Conservation (phyloP, 37 sponge, comb jelly and placozoan genomes). For the Chondrosia reniformis region DNA sequence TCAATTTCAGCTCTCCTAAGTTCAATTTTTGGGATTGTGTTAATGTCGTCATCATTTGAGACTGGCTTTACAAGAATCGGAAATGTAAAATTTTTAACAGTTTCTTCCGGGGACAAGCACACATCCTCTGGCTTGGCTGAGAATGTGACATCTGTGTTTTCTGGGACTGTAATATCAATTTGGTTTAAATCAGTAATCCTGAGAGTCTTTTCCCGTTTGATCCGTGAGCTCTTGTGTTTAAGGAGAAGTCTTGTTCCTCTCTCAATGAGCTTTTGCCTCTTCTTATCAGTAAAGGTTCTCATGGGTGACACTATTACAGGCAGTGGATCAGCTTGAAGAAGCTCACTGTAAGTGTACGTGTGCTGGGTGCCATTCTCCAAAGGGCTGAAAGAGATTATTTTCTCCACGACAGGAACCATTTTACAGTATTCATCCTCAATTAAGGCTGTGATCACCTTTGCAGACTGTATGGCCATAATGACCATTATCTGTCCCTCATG, state of each 20-base stretch:
- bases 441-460: background rate
- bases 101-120: background rate
- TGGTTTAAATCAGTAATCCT: too few relatives aligned
- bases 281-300: background rate
- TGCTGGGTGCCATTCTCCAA: background rate
- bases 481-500: background rate
- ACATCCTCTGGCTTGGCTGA: slow-evolving; percentile 4
- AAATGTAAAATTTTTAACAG: background rate
- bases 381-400: background rate
- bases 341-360: background rate
- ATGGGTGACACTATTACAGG: background rate
- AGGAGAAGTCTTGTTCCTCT: too few relatives aligned
- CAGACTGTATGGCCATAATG: background rate
- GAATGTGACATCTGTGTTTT: too few relatives aligned
- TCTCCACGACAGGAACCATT: background rate
- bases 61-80: background rate
- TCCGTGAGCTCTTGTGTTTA: too few relatives aligned
- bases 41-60: background rate
- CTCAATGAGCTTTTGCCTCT: too few relatives aligned
- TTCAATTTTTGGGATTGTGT: background rate
- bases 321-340: background rate
- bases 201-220: too few relatives aligned
- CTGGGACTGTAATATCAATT: too few relatives aligned
- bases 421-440: too few relatives aligned
- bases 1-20: background rate